These are phyloP conservation scores for Julus scandinavius DNA, from an alignment of 2,888 invertebrate genomes.

Conservation along the genomic window DNA sequence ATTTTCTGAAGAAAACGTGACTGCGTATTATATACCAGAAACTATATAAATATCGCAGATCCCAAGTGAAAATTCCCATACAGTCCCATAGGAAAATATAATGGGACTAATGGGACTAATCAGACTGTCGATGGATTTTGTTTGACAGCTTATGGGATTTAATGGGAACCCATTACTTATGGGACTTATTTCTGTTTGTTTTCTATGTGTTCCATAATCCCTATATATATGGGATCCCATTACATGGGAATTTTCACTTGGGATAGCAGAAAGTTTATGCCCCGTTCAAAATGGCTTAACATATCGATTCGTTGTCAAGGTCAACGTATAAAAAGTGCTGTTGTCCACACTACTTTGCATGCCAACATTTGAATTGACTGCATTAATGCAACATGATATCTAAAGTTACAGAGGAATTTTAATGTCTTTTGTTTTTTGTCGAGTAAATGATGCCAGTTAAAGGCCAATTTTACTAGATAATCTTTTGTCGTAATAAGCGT, in stretches of 20 bases:
- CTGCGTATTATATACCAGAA: slow-evolving; percentile 23
- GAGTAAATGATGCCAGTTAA: background rate
- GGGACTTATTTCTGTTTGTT: no score
- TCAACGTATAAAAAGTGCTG: background rate
- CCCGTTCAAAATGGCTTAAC: slow-evolving; percentile 4
- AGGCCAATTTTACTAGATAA: background rate
- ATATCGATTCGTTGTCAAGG: slow-evolving; percentile 35
- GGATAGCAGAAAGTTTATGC: background rate
- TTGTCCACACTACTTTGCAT: background rate
- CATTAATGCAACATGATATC: background rate
- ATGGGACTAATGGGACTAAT: no score
- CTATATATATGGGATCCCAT: no score
- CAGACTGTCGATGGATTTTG: no score
- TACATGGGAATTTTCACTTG: no score
- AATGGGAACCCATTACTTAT: no score
- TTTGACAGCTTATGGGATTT: no score
- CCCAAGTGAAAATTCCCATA: no score
- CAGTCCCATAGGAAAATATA: no score
- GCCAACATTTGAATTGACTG: background rate
- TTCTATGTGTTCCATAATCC: no score
- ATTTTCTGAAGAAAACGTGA: slow-evolving; percentile 40
- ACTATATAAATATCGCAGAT: slow-evolving; percentile 18
- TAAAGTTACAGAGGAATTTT: background rate
- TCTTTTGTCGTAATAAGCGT: slow-evolving; percentile 11
- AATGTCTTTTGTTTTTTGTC: background rate